Percentiles rank a stretch among this genome's conserved stretches.
Conservation (phyloP, 2,113 vertebrate genomes). For the Ciconia maguari region DNA sequence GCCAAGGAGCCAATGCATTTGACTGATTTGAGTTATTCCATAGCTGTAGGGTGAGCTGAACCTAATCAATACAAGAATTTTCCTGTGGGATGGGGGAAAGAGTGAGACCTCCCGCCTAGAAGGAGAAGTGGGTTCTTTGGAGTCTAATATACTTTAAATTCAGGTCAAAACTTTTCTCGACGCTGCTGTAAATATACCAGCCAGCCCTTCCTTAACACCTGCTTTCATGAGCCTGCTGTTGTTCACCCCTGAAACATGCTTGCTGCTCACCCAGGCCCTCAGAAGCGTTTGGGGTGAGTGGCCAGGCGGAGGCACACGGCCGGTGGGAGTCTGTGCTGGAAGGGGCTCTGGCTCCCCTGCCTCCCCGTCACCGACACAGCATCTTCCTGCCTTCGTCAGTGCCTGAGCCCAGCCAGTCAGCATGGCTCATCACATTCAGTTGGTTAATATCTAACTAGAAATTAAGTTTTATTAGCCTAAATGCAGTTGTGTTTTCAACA, state of each 20-base stretch:
- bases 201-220: background rate
- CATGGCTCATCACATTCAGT: background rate
- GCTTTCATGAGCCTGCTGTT: background rate
- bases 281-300: fast-evolving
- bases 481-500: background rate
- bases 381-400: background rate
- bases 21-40: background rate
- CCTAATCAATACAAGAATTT: fast-evolving
- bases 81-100: background rate
- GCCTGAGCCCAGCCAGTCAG: background rate
- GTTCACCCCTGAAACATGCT: fast-evolving
- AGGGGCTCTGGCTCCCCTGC: background rate
- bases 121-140: background rate
- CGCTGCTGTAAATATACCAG: background rate
- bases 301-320: background rate
- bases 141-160: background rate
- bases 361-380: background rate
- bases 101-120: background rate
- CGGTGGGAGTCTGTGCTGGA: background rate
- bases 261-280: background rate
- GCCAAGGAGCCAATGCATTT: background rate
- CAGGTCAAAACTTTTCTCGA: background rate
- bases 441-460: background rate
- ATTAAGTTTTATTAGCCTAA: conserved; percentile 10
- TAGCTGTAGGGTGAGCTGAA: background rate